phyloP scores from a whole-genome alignment of 2,888 invertebrate genomes.

The Phoenoteleia sp. region DNA sequence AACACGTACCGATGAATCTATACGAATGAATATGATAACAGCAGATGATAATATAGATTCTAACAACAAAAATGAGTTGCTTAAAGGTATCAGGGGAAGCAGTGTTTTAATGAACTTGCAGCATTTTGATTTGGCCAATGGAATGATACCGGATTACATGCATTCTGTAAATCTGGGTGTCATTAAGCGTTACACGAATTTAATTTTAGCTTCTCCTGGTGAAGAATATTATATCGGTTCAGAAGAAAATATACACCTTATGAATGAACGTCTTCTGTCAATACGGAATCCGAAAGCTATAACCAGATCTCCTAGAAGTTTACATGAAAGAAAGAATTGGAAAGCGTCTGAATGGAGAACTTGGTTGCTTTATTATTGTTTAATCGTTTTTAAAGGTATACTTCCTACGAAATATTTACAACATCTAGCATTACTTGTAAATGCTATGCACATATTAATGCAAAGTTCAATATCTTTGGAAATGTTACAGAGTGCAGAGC shows the following conservation, averaged over 20 bases:
- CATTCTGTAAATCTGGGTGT: constrained; percentile 26
- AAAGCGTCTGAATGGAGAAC: constrained; percentile 38
- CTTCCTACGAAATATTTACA: neutral
- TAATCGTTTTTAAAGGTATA: neutral
- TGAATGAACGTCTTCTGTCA: neutral
- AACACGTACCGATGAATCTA: neutral
- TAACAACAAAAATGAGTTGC: too few species aligned
- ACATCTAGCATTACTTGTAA: constrained; percentile 8
- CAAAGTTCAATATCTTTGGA: neutral
- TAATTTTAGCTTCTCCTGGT: neutral
- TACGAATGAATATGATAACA: neutral
- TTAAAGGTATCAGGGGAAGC: neutral
- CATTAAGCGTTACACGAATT: neutral
- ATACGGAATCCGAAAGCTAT: neutral
- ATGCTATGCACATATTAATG: neutral
- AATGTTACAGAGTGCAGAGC: constrained; percentile 1
- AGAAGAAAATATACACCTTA: neutral
- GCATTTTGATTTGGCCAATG: neutral
- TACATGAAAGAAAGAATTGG: constrained; percentile 9
- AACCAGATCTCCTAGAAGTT: constrained; percentile 11
- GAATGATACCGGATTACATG: constrained; percentile 10
- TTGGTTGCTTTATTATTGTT: constrained; percentile 9
- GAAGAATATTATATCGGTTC: constrained; percentile 12
- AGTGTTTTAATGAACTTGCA: neutral
- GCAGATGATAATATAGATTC: neutral